A percentile compares a stretch with the other conserved stretches of the same genome.
These are phyloP conservation scores for Promerops cafer DNA, from an alignment of 2,113 vertebrate species.

Conservation along the genomic window DNA sequence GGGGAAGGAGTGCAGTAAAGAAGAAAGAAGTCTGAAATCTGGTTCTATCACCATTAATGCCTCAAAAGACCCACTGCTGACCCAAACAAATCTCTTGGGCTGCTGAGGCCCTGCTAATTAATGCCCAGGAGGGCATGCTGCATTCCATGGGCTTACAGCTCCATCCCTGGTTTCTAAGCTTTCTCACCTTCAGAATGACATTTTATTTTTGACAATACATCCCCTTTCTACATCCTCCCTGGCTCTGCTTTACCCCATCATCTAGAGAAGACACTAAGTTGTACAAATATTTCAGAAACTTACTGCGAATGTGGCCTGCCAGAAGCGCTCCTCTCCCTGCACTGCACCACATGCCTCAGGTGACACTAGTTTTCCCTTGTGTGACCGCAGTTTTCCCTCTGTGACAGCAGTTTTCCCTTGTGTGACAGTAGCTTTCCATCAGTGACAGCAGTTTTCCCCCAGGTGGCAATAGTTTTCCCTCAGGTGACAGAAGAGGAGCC, in stretches of 20 bases:
- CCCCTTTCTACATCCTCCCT: not conserved
- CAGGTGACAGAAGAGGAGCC: not conserved
- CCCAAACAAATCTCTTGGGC: not conserved
- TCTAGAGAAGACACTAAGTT: not conserved
- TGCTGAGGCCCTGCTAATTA: not conserved
- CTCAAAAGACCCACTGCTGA: not conserved
- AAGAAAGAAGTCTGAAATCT: not conserved
- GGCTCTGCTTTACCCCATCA: not conserved
- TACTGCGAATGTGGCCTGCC: not conserved
- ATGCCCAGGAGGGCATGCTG: not conserved
- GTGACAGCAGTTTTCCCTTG: not conserved
- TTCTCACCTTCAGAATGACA: not conserved
- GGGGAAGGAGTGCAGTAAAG: not conserved
- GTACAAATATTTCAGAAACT: not conserved
- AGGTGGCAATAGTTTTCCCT: not conserved
- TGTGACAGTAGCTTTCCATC: not conserved
- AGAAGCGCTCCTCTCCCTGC: not conserved
- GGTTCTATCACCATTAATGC: not conserved
- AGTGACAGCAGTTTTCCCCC: accelerated
- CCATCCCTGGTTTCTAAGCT: not conserved
- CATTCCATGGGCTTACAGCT: not conserved
- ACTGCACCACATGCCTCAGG: not conserved
- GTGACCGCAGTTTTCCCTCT: not conserved
- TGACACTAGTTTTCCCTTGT: not conserved
- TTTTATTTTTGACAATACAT: not conserved